A percentile compares a stretch with the other conserved stretches of the same genome.
Evolutionary conservation across 1,140 invertebrate species (phyloP).

Genomic region (Maconellicoccus hirsutus): DNA sequence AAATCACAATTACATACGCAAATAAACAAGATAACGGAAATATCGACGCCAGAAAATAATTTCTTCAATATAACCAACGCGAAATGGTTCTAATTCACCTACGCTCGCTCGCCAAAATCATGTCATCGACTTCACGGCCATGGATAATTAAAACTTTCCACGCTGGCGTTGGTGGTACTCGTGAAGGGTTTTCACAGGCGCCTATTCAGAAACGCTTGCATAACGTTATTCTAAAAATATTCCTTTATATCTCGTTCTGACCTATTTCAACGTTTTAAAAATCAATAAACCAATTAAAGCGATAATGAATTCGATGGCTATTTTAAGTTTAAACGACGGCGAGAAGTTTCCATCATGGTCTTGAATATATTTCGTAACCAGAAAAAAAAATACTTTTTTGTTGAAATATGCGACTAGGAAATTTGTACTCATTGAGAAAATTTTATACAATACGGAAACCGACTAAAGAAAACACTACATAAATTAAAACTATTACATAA

Average conservation of each 20-base stretch:
- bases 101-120: too few species aligned
- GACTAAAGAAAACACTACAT: not conserved
- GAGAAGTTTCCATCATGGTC: not conserved
- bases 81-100: too few species aligned
- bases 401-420: not conserved
- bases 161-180: too few species aligned
- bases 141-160: too few species aligned
- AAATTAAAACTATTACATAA: not conserved
- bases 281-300: not conserved
- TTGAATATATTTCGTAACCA: not conserved
- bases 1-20: too few species aligned
- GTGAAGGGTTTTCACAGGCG: too few species aligned
- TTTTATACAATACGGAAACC: not conserved
- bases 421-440: not conserved
- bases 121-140: too few species aligned
- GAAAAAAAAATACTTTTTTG: not conserved
- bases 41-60: too few species aligned
- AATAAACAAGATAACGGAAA: too few species aligned
- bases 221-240: too few species aligned
- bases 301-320: not conserved
- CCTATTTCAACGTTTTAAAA: not conserved
- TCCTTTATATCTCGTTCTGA: not conserved
- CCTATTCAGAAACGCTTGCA: too few species aligned
- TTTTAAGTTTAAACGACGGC: not conserved
- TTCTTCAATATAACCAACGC: too few species aligned